Conservation (phyloP, 2,113 vertebrate genomes). For the Gymnarchus niloticus region DNA sequence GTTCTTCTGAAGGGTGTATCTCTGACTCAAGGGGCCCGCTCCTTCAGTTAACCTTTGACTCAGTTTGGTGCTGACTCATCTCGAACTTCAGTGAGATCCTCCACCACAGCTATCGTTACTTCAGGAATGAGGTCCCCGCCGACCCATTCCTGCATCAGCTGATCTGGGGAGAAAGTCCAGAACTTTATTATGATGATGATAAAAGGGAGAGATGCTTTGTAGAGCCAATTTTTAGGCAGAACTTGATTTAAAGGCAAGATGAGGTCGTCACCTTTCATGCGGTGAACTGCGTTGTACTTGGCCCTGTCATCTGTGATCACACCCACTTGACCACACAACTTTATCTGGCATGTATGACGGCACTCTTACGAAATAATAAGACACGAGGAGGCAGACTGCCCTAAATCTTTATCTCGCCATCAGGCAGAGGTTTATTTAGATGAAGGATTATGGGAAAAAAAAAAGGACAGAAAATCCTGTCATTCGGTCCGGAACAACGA, state of each 20-base stretch:
- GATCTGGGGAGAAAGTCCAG: neutral
- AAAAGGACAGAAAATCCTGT: neutral
- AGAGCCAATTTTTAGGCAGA: neutral
- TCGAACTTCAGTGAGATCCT: neutral
- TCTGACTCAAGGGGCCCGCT: neutral
- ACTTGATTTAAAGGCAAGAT: neutral
- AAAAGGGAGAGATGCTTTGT: neutral
- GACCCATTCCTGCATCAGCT: neutral
- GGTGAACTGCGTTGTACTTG: neutral
- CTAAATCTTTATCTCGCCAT: conserved; percentile 7
- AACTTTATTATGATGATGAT: neutral
- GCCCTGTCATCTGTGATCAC: neutral
- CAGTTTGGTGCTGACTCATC: neutral
- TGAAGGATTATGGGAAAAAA: conserved; percentile 12
- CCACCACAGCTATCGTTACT: neutral
- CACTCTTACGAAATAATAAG: neutral
- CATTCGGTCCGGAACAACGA: conserved; percentile 30
- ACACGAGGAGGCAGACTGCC: neutral
- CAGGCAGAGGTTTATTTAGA: conserved; percentile 14
- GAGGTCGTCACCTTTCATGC: neutral
- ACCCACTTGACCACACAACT: neutral
- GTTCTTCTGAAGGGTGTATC: neutral
- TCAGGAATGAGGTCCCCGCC: neutral
- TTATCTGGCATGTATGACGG: conserved; percentile 13
- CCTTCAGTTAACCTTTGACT: neutral